These are phyloP conservation scores for Macrobrachium nipponense DNA, from an alignment of 1,140 invertebrate species.

Conservation along the genomic window DNA sequence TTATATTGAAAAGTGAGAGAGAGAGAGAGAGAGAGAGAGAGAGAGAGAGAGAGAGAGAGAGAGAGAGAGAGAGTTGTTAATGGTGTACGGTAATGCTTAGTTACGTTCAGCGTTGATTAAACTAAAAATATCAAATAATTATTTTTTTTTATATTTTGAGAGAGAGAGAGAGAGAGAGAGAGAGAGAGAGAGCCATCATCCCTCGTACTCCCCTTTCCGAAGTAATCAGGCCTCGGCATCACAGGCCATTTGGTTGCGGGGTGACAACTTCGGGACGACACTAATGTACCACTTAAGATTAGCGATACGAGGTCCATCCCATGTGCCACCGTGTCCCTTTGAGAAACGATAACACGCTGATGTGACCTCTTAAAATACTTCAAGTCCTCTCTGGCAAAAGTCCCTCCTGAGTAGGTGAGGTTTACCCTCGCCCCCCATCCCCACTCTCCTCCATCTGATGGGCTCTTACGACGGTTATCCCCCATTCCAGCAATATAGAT, in stretches of 20 bases:
- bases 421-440: conserved; percentile 6
- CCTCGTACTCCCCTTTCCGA: neutral
- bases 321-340: conserved; percentile 32
- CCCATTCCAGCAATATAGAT: no score
- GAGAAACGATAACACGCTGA: conserved; percentile 33
- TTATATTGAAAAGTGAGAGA: neutral
- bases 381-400: neutral
- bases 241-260: conserved; percentile 40
- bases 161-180: conserved; percentile 52
- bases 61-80: conserved; percentile 15
- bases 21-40: conserved; percentile 24
- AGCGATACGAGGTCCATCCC: conserved; percentile 19
- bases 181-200: conserved; percentile 37
- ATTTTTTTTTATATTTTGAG: neutral
- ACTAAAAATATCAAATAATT: neutral
- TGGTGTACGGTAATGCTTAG: neutral
- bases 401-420: no score
- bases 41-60: conserved; percentile 22
- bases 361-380: conserved; percentile 47
- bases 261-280: conserved; percentile 46
- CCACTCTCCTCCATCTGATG: neutral
- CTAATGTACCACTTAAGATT: conserved; percentile 56
- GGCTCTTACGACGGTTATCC: conserved; percentile 4
- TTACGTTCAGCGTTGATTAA: neutral
- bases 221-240: conserved; percentile 45